Percentiles rank a stretch among this genome's conserved stretches.
phyloP scores from a whole-genome alignment of 2,113 vertebrate species.

The Scartelaos histophorus region DNA sequence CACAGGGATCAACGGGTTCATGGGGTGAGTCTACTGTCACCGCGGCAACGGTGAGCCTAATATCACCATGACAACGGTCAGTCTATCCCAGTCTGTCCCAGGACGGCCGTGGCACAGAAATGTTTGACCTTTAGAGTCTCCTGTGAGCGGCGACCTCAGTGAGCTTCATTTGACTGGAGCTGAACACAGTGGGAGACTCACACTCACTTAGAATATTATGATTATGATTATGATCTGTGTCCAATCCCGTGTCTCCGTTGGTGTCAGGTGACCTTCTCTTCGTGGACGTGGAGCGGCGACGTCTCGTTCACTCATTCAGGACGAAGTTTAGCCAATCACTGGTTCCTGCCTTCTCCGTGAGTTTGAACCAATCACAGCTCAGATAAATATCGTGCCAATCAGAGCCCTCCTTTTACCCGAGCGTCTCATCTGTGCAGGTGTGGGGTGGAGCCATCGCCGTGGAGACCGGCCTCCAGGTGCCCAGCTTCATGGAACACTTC shows the following conservation, averaged over 20 bases:
- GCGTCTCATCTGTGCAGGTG: slow-evolving; percentile 71
- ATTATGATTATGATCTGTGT: neutral
- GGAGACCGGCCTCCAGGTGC: slow-evolving; percentile 88
- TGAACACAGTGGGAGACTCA: no score
- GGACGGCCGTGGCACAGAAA: no score
- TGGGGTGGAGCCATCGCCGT: slow-evolving; percentile 90
- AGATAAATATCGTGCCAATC: neutral
- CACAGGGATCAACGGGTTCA: no score
- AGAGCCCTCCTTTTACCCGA: neutral
- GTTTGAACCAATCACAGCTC: slow-evolving; percentile 32
- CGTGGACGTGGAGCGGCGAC: slow-evolving; percentile 85
- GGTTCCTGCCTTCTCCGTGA: slow-evolving; percentile 91
- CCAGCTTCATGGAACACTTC: slow-evolving; percentile 84
- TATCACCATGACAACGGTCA: neutral
- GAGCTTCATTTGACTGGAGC: no score
- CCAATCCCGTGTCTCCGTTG: neutral
- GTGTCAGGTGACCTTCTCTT: slow-evolving; percentile 87
- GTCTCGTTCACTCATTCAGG: slow-evolving; percentile 88
- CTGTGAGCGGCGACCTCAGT: no score
- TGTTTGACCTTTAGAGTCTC: no score
- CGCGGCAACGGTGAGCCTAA: no score
- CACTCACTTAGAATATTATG: no score
- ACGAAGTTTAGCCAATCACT: slow-evolving; percentile 89
- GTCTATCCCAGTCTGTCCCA: no score
- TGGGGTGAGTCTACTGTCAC: no score